Conservation (phyloP, 1,140 invertebrate genomes). For the Drosophila arizonae region DNA sequence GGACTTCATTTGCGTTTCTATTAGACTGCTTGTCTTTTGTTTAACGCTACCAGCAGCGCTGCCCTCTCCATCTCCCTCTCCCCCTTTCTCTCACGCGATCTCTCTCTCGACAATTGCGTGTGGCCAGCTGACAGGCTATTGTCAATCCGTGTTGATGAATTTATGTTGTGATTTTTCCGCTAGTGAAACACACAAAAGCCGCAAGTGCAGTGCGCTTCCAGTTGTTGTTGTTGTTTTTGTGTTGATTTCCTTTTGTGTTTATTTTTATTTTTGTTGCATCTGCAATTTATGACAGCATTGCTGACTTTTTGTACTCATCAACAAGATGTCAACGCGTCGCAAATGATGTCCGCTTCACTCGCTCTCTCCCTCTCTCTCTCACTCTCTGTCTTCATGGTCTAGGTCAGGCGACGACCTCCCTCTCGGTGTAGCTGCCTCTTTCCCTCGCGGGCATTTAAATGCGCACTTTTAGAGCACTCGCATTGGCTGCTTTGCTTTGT, state of each 20-base stretch:
- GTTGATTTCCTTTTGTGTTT: background rate
- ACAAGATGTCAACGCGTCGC: constrained; percentile 42
- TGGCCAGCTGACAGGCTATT: constrained; percentile 46
- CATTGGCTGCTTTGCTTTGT: background rate
- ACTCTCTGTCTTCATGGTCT: constrained; percentile 28
- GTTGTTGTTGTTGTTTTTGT: background rate
- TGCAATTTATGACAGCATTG: constrained; percentile 48
- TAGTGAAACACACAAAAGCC: constrained; percentile 35
- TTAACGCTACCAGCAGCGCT: constrained; percentile 28
- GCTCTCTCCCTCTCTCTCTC: background rate
- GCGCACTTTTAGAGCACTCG: constrained; percentile 12
- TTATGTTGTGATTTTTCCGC: constrained; percentile 58
- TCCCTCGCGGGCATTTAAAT: background rate
- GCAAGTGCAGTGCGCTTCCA: constrained; percentile 17
- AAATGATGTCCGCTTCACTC: constrained; percentile 39
- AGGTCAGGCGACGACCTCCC: background rate
- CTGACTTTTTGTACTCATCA: constrained; percentile 36
- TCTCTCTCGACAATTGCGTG: background rate
- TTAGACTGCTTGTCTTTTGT: constrained; percentile 61
- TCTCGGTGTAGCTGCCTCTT: background rate
- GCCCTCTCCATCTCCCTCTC: background rate
- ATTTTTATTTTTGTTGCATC: constrained; percentile 3
- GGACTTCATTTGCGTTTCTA: constrained; percentile 49
- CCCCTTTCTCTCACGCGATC: background rate
- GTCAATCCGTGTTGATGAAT: constrained; percentile 69